Evolutionary conservation across 2,888 invertebrate species (phyloP).

Genomic region (Cacoxenus indagator): DNA sequence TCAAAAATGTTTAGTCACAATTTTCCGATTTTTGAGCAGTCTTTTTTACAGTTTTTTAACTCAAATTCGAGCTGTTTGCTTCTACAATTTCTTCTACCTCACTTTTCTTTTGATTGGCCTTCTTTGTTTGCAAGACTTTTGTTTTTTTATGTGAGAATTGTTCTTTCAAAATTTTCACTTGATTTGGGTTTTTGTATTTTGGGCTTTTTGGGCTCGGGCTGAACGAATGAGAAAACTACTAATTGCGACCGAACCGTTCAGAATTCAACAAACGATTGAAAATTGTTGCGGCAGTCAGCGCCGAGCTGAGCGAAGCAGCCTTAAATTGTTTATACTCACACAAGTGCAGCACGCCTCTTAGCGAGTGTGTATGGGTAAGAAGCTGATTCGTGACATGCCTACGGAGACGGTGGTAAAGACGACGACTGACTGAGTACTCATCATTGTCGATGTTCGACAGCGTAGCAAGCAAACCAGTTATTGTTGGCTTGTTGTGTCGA

Average conservation of each 20-base stretch:
- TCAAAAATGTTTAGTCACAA: slow-evolving; percentile 29
- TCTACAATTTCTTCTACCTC: too few species aligned
- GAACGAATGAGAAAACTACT: slow-evolving; percentile 35
- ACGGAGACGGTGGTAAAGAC: slow-evolving; percentile 30
- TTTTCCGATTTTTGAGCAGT: slow-evolving; percentile 28
- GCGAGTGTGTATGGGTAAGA: slow-evolving; percentile 27
- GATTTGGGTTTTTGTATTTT: neutral
- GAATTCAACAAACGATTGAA: slow-evolving; percentile 70
- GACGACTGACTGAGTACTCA: too few species aligned
- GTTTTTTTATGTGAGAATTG: slow-evolving; percentile 20
- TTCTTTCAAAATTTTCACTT: too few species aligned
- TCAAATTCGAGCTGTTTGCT: too few species aligned
- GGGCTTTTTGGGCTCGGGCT: slow-evolving; percentile 28
- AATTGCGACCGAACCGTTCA: slow-evolving; percentile 65
- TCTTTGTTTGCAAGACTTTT: neutral
- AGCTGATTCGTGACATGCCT: slow-evolving; percentile 43
- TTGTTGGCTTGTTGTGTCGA: too few species aligned
- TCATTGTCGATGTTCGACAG: slow-evolving; percentile 40
- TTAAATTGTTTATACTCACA: neutral
- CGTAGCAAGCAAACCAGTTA: slow-evolving; percentile 1
- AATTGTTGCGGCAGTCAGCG: slow-evolving; percentile 52
- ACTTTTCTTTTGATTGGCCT: slow-evolving; percentile 1
- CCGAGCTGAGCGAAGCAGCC: slow-evolving; percentile 49
- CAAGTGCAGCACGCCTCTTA: neutral
- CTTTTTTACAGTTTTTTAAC: slow-evolving; percentile 28